phyloP scores from a whole-genome alignment of 2,113 vertebrate genomes.

The Erpornis zantholeuca region DNA sequence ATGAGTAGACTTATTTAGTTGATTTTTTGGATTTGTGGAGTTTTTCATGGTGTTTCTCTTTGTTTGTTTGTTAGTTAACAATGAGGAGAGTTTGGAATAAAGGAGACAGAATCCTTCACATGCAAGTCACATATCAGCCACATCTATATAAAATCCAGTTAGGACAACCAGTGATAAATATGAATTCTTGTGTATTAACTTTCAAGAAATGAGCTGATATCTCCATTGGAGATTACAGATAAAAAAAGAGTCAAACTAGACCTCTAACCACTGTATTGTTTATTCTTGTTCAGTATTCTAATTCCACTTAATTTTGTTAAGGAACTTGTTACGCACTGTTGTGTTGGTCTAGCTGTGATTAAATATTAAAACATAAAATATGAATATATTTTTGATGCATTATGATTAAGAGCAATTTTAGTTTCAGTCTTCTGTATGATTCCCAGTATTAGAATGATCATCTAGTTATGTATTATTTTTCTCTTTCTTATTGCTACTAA shows the following conservation, averaged over 20 bases:
- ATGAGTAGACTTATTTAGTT: not conserved
- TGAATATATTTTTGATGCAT: not conserved
- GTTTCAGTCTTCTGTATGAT: not conserved
- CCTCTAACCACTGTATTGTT: not conserved
- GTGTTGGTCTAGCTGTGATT: not conserved
- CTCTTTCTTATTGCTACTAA: not conserved
- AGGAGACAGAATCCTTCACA: not conserved
- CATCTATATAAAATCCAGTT: not conserved
- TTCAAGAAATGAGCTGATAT: not conserved
- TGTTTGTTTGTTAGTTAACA: not conserved
- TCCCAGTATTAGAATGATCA: not conserved
- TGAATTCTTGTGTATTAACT: not conserved
- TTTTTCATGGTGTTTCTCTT: not conserved
- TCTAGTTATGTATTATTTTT: not conserved
- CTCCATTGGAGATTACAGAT: not conserved
- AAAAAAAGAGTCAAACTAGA: not conserved
- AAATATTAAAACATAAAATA: not conserved
- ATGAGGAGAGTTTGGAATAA: not conserved
- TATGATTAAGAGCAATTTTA: not conserved
- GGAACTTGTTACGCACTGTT: not conserved
- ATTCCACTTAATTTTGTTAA: not conserved
- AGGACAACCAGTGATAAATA: not conserved
- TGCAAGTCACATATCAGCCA: not conserved
- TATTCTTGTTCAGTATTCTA: not conserved
- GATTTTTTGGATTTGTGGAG: fast-evolving